Base-by-base conservation (phyloP, 2,113 vertebrate genomes). In the Morone saxatilis region DNA sequence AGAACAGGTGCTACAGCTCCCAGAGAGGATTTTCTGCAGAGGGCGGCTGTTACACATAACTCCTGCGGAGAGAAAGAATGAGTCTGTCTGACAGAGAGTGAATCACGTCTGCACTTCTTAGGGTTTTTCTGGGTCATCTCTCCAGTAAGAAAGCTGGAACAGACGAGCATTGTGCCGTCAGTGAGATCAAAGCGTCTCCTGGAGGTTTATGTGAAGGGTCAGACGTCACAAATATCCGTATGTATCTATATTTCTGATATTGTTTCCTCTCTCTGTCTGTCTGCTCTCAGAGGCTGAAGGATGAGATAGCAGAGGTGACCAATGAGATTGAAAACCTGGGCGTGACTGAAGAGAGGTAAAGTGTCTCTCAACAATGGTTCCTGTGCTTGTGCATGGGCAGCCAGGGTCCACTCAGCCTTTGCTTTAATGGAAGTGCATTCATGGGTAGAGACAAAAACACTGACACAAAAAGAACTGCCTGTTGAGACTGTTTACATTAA, bases 301-400 rank as follows among this genome's bases (percentile, higher is more conserved):
- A 99, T 97, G 98, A 99, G 96, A 99, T 99, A 95, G 96, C 97
- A 93, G 98, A 99, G 76, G 98, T 99, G 78, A 98, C 97, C 43
- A 97, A 94, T 94, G 98, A 99, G 93, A 99, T 99, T n/a, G 98
- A 99, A 90, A 98, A 91, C 94, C 96, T 99, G 93, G 98, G 97
- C 7, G 96, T 96, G 91, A 97, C 97, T 19, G 98, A 99, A 92
- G 98, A 99, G 90, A 96, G 97, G 98, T 99, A 91, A 95, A 96
- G 54, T 85, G 4, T 83, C 76, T 75, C 61, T 88, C 40, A 45
- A 10, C 45, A 14, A 6, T n/a, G 17, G 10, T 77, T 69, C 60
- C 13, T 77, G 41, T 68, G 43, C 41, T 10, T 31, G 45, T 80
- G 76, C 1, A 78, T 83, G 51, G 86, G 83, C 61, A 41, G 60